phyloP scores from a whole-genome alignment of 2,888 invertebrate species.

The Drosophila incognita region DNA sequence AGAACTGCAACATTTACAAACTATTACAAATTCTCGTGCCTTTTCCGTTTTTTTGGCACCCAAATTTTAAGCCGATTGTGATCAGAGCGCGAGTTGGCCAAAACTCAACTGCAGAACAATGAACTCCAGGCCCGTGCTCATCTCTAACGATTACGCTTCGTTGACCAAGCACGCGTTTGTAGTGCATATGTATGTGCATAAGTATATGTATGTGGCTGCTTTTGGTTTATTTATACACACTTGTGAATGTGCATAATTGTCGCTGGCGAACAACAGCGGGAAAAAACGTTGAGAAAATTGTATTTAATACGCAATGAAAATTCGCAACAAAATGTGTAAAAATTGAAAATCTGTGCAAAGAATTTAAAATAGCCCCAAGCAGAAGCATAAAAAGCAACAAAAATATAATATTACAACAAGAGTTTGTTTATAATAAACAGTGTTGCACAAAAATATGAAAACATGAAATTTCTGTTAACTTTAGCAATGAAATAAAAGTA shows the following conservation, averaged over 20 bases:
- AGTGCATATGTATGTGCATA: background rate
- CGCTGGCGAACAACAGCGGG: conserved; percentile 55
- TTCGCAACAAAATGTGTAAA: conserved; percentile 25
- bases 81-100: background rate
- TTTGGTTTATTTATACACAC: conserved; percentile 57
- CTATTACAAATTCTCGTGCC: background rate
- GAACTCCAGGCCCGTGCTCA: background rate
- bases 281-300: conserved; percentile 25
- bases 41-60: background rate
- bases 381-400: conserved; percentile 22
- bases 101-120: background rate
- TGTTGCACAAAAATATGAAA: background rate
- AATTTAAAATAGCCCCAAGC: conserved; percentile 29
- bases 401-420: background rate
- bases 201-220: conserved; percentile 10
- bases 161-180: conserved; percentile 53
- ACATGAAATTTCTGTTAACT: background rate
- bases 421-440: conserved; percentile 5
- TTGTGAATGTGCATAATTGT: conserved; percentile 69
- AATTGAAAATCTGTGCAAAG: conserved; percentile 12
- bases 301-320: conserved; percentile 29
- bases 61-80: background rate
- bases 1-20: background rate
- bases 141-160: conserved; percentile 56
- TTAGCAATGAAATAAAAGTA: background rate